A percentile compares a stretch with the other conserved stretches of the same genome.
These are phyloP conservation scores for Drosophila pachea DNA, from an alignment of 1,140 invertebrate species.

Conservation along the genomic window DNA sequence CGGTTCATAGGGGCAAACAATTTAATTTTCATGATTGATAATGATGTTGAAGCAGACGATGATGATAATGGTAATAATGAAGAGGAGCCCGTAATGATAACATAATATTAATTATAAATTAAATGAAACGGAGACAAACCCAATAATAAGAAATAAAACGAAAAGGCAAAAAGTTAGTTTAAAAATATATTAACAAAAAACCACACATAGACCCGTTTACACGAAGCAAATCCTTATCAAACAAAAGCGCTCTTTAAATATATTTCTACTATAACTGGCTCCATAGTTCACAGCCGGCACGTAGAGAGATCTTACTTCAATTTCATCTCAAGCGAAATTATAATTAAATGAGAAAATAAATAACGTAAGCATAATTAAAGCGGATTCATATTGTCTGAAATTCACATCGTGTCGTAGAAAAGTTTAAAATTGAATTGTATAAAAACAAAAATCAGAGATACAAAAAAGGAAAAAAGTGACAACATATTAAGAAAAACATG, in stretches of 20 bases:
- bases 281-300: constrained; percentile 26
- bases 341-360: constrained; percentile 24
- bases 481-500: constrained; percentile 23
- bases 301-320: constrained; percentile 13
- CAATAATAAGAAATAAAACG: constrained; percentile 32
- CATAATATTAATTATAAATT: constrained; percentile 71
- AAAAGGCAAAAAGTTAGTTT: constrained; percentile 58
- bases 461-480: no score
- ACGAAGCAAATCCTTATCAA: constrained; percentile 13
- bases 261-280: constrained; percentile 30
- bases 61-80: constrained; percentile 43
- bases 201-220: constrained; percentile 29
- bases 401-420: constrained; percentile 66
- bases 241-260: constrained; percentile 14
- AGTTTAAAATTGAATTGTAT: constrained; percentile 67
- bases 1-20: constrained; percentile 54
- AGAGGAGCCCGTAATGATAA: constrained; percentile 36
- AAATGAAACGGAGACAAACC: constrained; percentile 49
- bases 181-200: constrained; percentile 15
- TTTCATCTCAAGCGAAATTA: constrained; percentile 33
- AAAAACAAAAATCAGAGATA: constrained; percentile 32
- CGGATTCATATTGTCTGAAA: constrained; percentile 54
- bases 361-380: constrained; percentile 42
- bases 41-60: constrained; percentile 29
- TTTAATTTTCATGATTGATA: constrained; percentile 56